These are phyloP conservation scores for Clavelina lepadiformis DNA, from an alignment of 23 tunicate genomes.

Conservation along the genomic window DNA sequence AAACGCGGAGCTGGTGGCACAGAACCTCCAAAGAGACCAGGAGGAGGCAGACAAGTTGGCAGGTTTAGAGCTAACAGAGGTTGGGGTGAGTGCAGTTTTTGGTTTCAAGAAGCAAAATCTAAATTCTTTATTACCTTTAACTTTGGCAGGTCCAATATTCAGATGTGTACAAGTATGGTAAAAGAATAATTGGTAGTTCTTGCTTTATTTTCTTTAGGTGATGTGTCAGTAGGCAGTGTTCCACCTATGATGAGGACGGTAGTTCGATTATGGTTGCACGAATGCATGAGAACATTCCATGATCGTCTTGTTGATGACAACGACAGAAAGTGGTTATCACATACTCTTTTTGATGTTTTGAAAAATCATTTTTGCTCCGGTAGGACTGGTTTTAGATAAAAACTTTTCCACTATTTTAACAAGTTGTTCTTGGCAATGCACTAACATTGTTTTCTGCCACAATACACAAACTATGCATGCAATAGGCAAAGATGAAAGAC, in stretches of 20 bases:
- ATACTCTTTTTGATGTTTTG: constrained; percentile 24
- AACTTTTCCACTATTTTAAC: too few species aligned
- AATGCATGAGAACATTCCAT: constrained; percentile 64
- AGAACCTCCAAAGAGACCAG: constrained; percentile 37
- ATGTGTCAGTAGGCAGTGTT: constrained; percentile 3
- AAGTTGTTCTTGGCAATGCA: too few species aligned
- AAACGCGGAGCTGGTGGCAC: constrained; percentile 49
- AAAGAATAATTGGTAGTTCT: too few species aligned
- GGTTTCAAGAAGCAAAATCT: too few species aligned
- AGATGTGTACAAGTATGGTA: too few species aligned
- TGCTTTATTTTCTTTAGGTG: neutral
- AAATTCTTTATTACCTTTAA: too few species aligned
- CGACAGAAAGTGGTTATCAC: constrained; percentile 44
- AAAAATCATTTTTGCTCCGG: constrained; percentile 80
- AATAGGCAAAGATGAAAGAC: constrained; percentile 37
- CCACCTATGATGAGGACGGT: constrained; percentile 72
- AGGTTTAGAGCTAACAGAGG: too few species aligned
- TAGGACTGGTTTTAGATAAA: too few species aligned
- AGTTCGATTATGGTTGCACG: constrained; percentile 79
- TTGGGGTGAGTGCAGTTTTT: too few species aligned
- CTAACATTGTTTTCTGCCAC: neutral
- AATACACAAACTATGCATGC: neutral
- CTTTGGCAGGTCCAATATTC: too few species aligned
- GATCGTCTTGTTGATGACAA: constrained; percentile 39
- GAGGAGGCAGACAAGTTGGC: constrained; percentile 39